Evolutionary conservation across 2,797 vertebrate species (phyloP).

Genomic region (Gymnothorax reevesii): DNA sequence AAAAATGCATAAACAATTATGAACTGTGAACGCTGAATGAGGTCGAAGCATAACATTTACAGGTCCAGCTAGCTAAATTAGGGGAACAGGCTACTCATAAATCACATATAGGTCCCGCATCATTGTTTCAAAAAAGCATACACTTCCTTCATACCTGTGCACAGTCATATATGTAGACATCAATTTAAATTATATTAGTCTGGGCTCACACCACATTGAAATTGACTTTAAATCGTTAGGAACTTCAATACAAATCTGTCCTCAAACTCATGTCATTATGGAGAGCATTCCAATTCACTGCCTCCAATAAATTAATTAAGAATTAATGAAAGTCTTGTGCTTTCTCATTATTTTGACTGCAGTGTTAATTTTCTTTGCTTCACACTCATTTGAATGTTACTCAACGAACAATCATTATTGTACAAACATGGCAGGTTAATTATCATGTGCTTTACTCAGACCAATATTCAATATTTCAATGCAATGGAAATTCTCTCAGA

Average conservation of each 20-base stretch:
- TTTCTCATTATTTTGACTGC: slow-evolving; percentile 1
- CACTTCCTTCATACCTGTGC: background rate
- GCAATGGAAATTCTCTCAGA: background rate
- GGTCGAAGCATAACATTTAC: background rate
- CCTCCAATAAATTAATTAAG: slow-evolving; percentile 13
- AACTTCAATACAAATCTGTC: background rate
- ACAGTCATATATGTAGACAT: background rate
- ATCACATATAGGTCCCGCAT: background rate
- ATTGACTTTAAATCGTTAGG: background rate
- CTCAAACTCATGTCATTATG: background rate
- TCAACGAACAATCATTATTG: background rate
- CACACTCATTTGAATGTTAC: background rate
- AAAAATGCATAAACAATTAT: background rate
- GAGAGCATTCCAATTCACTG: background rate
- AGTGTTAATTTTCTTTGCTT: background rate
- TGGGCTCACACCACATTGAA: background rate
- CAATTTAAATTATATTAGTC: slow-evolving; percentile 8
- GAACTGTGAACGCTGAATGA: background rate
- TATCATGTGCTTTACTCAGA: background rate
- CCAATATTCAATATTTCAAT: background rate
- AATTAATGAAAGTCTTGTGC: background rate
- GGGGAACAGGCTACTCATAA: background rate
- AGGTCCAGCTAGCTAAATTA: background rate
- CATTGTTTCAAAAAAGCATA: background rate
- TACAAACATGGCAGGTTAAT: background rate